Conservation (phyloP, 2,113 vertebrate genomes). For the Dipodomys merriami region DNA sequence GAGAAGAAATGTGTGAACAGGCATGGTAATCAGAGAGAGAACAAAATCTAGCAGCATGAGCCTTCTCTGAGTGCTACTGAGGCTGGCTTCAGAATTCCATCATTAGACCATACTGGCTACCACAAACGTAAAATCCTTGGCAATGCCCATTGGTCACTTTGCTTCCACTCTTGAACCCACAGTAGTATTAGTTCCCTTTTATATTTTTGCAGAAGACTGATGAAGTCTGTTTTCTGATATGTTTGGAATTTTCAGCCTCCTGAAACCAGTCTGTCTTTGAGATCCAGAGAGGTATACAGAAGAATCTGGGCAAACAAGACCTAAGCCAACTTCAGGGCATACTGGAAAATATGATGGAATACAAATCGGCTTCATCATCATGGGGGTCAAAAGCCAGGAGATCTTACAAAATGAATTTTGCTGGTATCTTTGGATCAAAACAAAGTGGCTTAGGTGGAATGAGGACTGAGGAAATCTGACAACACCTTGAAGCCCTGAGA, state of each 20-base stretch:
- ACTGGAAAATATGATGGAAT: neutral
- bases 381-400: neutral
- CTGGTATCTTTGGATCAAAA: neutral
- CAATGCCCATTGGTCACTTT: conserved; percentile 78
- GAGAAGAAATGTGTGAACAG: conserved; percentile 44
- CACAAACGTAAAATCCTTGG: conserved; percentile 77
- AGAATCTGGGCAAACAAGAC: neutral
- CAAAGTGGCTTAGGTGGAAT: neutral
- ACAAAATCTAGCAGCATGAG: conserved; percentile 62
- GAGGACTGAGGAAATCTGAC: neutral
- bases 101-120: conserved; percentile 75
- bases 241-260: conserved; percentile 79
- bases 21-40: conserved; percentile 34
- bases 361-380: neutral
- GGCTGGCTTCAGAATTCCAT: conserved; percentile 64
- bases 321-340: neutral
- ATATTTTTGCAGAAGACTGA: conserved; percentile 77
- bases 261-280: conserved; percentile 61
- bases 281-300: neutral
- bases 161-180: conserved; percentile 75
- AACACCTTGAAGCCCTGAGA: fast-evolving
- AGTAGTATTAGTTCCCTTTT: conserved; percentile 79
- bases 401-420: neutral
- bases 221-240: conserved; percentile 74
- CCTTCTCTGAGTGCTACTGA: conserved; percentile 51